Evolutionary conservation across 2,888 invertebrate species (phyloP).

Genomic region (Lumbricus terrestris): DNA sequence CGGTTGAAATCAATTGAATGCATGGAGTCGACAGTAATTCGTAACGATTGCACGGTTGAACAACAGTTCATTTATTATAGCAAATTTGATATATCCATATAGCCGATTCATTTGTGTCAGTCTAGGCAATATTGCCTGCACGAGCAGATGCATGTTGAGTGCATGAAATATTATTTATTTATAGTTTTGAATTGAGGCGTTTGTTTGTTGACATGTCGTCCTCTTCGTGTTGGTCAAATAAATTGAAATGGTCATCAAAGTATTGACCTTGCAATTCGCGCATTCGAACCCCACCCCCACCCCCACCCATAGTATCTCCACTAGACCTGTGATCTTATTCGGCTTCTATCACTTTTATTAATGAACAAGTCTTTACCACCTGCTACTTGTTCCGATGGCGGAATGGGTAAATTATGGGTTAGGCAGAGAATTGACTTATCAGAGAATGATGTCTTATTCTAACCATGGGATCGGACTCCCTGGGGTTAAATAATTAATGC

Average conservation of each 20-base stretch:
- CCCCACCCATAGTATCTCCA: not conserved
- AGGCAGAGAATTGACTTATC: not conserved
- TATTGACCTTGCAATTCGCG: not conserved
- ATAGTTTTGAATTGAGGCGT: not conserved
- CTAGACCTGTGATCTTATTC: not conserved
- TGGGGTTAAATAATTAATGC: not conserved
- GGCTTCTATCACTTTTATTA: not conserved
- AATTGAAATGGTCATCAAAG: not conserved
- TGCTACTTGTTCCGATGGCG: not conserved
- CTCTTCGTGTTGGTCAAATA: not conserved
- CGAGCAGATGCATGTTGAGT: not conserved
- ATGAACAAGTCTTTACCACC: not conserved
- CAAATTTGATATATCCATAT: not conserved
- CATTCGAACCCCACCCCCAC: too few species aligned
- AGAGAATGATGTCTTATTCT: not conserved
- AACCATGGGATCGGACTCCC: not conserved
- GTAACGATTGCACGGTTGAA: too few species aligned
- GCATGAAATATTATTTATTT: too few species aligned
- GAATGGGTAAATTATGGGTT: too few species aligned
- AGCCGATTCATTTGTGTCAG: not conserved
- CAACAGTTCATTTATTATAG: too few species aligned
- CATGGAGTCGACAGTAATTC: too few species aligned
- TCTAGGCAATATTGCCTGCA: not conserved
- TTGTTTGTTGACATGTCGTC: not conserved
- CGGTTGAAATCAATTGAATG: too few species aligned